These are phyloP conservation scores for Phoeniculus purpureus DNA, from an alignment of 2,797 vertebrate genomes.

Conservation along the genomic window DNA sequence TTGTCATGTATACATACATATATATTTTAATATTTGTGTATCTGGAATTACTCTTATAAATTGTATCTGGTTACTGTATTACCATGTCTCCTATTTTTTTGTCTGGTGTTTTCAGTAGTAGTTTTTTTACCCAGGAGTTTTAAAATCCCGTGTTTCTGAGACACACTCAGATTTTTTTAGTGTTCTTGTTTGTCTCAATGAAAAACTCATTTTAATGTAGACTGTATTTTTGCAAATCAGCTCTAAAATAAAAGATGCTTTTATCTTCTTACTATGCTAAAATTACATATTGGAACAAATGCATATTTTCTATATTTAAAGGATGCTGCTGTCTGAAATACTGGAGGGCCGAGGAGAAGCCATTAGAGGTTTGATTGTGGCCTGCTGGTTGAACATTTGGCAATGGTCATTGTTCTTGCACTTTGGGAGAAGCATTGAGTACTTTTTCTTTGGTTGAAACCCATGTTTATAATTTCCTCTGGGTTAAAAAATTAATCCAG, in stretches of 20 bases:
- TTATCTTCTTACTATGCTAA: neutral
- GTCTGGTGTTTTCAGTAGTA: neutral
- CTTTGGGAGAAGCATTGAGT: neutral
- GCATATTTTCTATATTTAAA: neutral
- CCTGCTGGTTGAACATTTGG: neutral
- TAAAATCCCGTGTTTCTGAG: neutral
- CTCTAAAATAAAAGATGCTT: neutral
- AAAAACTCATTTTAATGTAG: neutral
- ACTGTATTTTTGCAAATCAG: neutral
- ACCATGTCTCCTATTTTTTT: neutral
- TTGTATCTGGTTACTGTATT: neutral
- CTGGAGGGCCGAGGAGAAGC: neutral
- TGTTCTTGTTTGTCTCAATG: neutral
- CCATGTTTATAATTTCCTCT: neutral
- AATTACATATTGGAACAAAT: neutral
- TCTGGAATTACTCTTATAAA: neutral
- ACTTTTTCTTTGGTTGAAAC: slow-evolving; percentile 7
- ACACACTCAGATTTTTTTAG: neutral
- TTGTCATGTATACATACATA: neutral
- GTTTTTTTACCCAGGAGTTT: neutral
- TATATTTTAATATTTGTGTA: accelerated
- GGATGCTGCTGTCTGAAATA: neutral
- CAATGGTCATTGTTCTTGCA: neutral
- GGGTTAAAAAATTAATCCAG: neutral
- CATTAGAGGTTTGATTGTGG: neutral